These are phyloP conservation scores for Proisotoma minuta DNA, from an alignment of 2,888 invertebrate genomes.

Conservation along the genomic window DNA sequence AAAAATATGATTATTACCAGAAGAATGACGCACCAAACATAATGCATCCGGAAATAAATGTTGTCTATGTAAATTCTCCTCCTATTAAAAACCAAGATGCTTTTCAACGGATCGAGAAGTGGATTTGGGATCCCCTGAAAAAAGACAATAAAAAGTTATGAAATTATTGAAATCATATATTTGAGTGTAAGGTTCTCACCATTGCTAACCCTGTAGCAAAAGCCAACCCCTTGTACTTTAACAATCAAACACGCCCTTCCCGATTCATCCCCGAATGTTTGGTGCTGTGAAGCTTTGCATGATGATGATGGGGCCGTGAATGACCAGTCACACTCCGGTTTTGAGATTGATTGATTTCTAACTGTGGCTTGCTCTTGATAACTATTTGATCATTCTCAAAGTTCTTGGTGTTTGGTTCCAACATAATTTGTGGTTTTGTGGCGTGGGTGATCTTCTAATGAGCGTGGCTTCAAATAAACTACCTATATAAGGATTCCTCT, in stretches of 20 bases:
- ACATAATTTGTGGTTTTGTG: no score
- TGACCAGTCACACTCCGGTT: no score
- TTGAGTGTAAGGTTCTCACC: neutral
- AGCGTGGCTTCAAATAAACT: no score
- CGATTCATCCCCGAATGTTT: no score
- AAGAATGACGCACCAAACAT: conserved; percentile 20
- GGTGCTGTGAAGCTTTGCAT: no score
- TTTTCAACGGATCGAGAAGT: conserved; percentile 30
- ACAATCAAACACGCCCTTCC: neutral
- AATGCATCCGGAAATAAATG: conserved; percentile 31
- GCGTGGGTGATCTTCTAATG: no score
- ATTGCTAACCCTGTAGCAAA: neutral
- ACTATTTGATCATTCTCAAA: conserved; percentile 3
- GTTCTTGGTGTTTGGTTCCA: no score
- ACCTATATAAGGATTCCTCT: no score
- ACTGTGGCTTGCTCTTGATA: no score
- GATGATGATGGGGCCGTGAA: no score
- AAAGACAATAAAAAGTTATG: neutral
- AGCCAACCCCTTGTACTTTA: neutral
- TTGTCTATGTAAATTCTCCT: conserved; percentile 37
- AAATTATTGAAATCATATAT: neutral
- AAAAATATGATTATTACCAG: neutral
- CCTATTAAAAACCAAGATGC: conserved; percentile 29
- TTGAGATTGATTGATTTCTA: no score
- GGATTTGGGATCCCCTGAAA: conserved; percentile 27